Percentiles rank a stretch among this genome's conserved stretches.
Conservation (phyloP, 2,888 invertebrate species). For the Antheraea assamensis region DNA sequence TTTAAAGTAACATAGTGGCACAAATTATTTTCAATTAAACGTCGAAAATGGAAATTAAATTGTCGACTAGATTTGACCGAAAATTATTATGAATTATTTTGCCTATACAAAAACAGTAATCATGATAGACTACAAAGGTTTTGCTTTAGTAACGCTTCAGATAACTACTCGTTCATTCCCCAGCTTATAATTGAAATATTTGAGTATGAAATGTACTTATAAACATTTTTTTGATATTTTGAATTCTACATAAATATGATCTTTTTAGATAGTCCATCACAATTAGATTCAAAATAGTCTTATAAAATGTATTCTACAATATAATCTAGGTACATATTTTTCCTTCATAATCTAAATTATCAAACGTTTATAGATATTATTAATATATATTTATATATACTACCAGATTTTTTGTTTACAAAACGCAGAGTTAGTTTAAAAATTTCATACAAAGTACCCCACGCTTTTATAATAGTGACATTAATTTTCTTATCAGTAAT, state of each 20-base stretch:
- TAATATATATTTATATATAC: no score
- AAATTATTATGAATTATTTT: neutral
- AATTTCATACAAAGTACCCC: no score
- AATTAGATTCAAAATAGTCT: neutral
- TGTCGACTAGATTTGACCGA: neutral
- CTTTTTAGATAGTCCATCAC: neutral
- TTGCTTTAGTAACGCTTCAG: neutral
- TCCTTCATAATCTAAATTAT: no score
- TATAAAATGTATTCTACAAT: no score
- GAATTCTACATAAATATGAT: neutral
- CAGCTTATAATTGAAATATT: neutral
- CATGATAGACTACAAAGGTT: neutral
- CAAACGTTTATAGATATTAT: no score
- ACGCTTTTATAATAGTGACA: no score
- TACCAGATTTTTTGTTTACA: no score
- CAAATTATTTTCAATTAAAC: constrained; percentile 15
- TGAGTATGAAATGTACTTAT: neutral
- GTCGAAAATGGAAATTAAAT: constrained; percentile 5
- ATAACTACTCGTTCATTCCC: neutral
- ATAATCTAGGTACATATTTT: no score
- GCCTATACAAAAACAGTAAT: neutral
- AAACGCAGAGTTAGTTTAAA: no score
- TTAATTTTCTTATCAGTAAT: no score
- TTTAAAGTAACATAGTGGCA: constrained; percentile 7
- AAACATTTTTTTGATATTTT: neutral